Evolutionary conservation across 2,888 invertebrate genomes (phyloP), one percentile per base, ranked within the genome.

Genomic region (Cerastis rubricosa): DNA sequence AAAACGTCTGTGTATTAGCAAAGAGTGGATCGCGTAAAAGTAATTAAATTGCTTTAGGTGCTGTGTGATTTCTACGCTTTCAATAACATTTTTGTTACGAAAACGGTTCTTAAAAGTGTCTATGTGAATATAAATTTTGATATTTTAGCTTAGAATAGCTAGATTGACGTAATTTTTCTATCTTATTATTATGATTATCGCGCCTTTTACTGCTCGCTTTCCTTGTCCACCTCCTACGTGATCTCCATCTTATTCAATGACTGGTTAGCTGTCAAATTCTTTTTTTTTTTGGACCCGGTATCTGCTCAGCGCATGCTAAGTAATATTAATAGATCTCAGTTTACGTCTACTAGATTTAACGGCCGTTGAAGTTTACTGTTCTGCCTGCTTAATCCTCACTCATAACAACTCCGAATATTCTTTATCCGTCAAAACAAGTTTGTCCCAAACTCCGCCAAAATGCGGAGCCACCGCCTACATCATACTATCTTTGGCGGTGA

Each of bases 1-100:
- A 88, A 92, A 93, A 89, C 88, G 92, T 85, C 87, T 85, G 88
- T 77, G 87, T 91, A 90, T 93, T 92, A 88, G 80, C 88, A 61
- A 68, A 70, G 69, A 85, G 76, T 79, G 78, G 68, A 49, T 64
- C 69, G 73, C 65, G 76, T 74, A 89, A 93, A 93, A 92, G 93
- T 92, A 91, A 93, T 92, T 93, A 88, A 92, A 91, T 92, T 90
- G 49, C 57, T 90, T 90, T 90, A 89, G 81, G 68, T 87, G 89
- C 85, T 87, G 84, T 88, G 74, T 80, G 35, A 35, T 11, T 57
- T 54, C 25, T 19, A 54, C n/a, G 17, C 14, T 71, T 4, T 43
- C 43, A n/a, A 40, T 25, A 69, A 9, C 22, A 45, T 6, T 22
- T 61, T 43, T 29, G 5, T 66, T 70, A 14, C 2, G 25, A 40